These are phyloP conservation scores for Cichladusa arquata DNA, from an alignment of 2,113 vertebrate species.

Conservation along the genomic window DNA sequence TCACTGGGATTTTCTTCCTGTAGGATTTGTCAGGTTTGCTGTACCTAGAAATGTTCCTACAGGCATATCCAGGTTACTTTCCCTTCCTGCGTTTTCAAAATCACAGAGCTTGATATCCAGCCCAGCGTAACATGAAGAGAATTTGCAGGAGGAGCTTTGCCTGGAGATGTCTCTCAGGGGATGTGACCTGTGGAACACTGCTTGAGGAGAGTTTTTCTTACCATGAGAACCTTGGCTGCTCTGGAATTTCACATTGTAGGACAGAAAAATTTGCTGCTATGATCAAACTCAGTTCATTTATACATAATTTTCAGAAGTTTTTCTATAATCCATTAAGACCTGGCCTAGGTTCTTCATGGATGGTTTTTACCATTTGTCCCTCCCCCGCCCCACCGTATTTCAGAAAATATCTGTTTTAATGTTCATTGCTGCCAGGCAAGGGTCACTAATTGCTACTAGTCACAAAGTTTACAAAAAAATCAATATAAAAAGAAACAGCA, in stretches of 20 bases:
- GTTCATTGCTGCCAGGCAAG: not conserved
- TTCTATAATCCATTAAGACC: not conserved
- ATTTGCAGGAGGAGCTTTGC: not conserved
- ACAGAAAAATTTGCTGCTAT: not conserved
- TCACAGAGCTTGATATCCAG: not conserved
- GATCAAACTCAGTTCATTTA: not conserved
- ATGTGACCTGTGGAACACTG: accelerated
- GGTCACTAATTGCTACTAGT: not conserved
- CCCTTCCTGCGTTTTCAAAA: not conserved
- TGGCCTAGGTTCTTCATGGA: not conserved
- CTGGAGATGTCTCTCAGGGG: not conserved
- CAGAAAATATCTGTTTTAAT: constrained; percentile 11
- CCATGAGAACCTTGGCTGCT: not conserved
- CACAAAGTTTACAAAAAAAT: not conserved
- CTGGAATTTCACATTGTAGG: not conserved
- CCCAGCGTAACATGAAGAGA: accelerated
- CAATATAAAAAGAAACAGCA: not conserved
- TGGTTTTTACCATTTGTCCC: not conserved
- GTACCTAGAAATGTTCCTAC: not conserved
- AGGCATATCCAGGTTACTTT: not conserved
- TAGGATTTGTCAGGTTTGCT: not conserved
- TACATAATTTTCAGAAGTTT: not conserved
- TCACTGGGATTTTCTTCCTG: not conserved
- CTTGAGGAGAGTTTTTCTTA: not conserved
- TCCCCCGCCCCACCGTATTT: not conserved